Evolutionary conservation across 2,113 vertebrate species (phyloP).

Genomic region (Hippocampus zosterae): DNA sequence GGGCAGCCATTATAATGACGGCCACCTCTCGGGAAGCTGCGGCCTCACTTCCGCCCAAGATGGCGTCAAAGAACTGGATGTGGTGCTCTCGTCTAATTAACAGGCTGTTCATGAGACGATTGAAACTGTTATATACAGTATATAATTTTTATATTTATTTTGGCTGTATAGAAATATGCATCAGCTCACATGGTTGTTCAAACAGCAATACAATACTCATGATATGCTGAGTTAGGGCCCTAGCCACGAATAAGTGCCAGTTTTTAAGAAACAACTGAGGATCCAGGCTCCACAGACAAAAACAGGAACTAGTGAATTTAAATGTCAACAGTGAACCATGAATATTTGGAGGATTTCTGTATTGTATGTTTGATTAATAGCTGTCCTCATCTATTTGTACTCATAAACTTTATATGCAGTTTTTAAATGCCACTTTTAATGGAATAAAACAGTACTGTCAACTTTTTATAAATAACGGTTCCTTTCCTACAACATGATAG

Average conservation of each 20-base stretch:
- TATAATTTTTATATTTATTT: constrained; percentile 50
- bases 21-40: constrained; percentile 66
- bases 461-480: constrained; percentile 17
- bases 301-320: not conserved
- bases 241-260: not conserved
- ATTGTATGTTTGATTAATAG: not conserved
- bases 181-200: not conserved
- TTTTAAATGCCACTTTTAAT: constrained; percentile 16
- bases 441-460: constrained; percentile 22
- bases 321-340: not conserved
- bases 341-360: not conserved
- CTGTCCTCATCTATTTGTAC: constrained; percentile 11
- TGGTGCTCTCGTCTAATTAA: constrained; percentile 84
- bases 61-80: constrained; percentile 85
- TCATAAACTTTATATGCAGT: not conserved
- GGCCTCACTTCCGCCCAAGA: constrained; percentile 76
- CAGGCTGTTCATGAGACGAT: constrained; percentile 17
- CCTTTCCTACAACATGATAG: constrained; percentile 16
- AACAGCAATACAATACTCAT: not conserved
- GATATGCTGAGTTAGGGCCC: not conserved
- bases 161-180: not conserved
- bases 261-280: not conserved
- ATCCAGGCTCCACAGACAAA: not conserved
- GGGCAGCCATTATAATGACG: constrained; percentile 71
- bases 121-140: constrained; percentile 25